Conservation (phyloP, 2,797 vertebrate species). For the Bovichtus variegatus region DNA sequence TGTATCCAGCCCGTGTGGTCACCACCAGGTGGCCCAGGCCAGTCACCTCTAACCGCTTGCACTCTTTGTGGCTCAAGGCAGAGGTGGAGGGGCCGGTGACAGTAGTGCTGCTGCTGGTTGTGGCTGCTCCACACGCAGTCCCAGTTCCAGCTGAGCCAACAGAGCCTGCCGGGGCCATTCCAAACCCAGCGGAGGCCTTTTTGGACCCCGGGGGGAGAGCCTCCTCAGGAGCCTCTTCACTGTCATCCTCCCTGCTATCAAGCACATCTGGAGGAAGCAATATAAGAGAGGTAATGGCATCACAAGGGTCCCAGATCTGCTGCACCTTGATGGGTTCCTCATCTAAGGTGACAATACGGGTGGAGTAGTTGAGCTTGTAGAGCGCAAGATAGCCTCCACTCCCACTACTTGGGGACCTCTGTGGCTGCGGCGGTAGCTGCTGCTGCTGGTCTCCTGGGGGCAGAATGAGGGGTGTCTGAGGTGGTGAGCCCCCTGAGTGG, state of each 20-base stretch:
- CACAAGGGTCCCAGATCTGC: constrained; percentile 96
- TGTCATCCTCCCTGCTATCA: constrained; percentile 95
- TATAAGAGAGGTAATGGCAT: constrained; percentile 96
- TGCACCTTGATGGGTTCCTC: constrained; percentile 97
- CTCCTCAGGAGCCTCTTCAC: constrained; percentile 93
- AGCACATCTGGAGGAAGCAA: constrained; percentile 96
- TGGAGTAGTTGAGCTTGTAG: constrained; percentile 98
- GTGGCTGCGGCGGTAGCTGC: constrained; percentile 71
- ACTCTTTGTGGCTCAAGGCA: constrained; percentile 83
- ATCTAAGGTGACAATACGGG: constrained; percentile 96
- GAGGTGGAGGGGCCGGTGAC: constrained; percentile 47
- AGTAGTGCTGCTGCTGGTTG: constrained; percentile 42
- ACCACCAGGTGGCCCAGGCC: constrained; percentile 96
- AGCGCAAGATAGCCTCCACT: constrained; percentile 95
- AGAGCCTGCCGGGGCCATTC: constrained; percentile 39
- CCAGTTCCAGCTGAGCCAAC: constrained; percentile 65
- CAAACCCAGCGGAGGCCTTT: constrained; percentile 78
- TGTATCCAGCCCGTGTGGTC: constrained; percentile 95
- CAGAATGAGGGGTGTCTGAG: constrained; percentile 88
- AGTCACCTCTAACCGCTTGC: constrained; percentile 85
- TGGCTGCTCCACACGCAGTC: constrained; percentile 71
- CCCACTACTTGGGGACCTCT: constrained; percentile 82
- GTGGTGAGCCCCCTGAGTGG: constrained; percentile 86
- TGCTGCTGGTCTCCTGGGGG: constrained; percentile 79
- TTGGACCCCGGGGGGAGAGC: constrained; percentile 85